These are phyloP conservation scores for Cryptocheilus praepositus DNA, from an alignment of 2,888 invertebrate genomes.

Conservation along the genomic window DNA sequence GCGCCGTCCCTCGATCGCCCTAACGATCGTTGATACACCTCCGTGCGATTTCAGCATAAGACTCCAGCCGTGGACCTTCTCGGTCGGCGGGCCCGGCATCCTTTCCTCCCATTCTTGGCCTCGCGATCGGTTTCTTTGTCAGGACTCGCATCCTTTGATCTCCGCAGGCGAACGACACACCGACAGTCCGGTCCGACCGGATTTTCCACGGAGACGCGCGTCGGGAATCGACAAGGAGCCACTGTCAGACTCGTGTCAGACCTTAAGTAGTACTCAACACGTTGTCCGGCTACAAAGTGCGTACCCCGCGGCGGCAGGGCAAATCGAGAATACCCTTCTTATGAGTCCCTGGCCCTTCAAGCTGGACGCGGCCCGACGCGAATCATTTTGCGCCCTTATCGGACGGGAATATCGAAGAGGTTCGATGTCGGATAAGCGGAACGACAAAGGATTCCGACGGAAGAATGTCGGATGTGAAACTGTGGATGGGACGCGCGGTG, in stretches of 20 bases:
- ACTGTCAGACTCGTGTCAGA: slow-evolving; percentile 29
- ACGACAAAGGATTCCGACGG: too few relatives aligned
- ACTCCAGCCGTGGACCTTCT: not conserved
- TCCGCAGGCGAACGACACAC: slow-evolving; percentile 28
- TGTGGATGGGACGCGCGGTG: too few relatives aligned
- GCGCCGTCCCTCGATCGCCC: slow-evolving; percentile 18
- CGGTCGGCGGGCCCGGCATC: not conserved
- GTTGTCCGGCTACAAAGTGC: slow-evolving; percentile 16
- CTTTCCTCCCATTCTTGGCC: not conserved
- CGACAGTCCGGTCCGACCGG: slow-evolving; percentile 50
- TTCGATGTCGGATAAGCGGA: too few relatives aligned
- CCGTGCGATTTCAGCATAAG: slow-evolving; percentile 45
- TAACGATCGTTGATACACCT: slow-evolving; percentile 54
- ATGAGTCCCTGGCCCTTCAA: too few relatives aligned
- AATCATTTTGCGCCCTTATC: too few relatives aligned
- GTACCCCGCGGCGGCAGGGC: not conserved
- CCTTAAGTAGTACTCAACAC: slow-evolving; percentile 35
- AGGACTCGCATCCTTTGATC: slow-evolving; percentile 52
- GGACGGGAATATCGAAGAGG: too few relatives aligned
- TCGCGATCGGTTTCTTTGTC: slow-evolving; percentile 50
- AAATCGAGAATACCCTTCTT: not conserved
- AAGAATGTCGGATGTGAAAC: too few relatives aligned
- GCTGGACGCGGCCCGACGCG: not conserved
- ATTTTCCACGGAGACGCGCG: slow-evolving; percentile 42
- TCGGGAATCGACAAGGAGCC: slow-evolving; percentile 31